Evolutionary conservation across 2,113 vertebrate genomes (phyloP).

Genomic region (pig (Sus scrofa)): T2T-Sscrofa CM000817.6:87428501-87429000

Average conservation of each 20-base stretch:
- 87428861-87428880: background rate
- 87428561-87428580: background rate
- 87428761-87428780: background rate
- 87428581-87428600: background rate
- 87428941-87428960: background rate
- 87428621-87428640: background rate
- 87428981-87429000: background rate
- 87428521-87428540: background rate
- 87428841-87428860: slow-evolving; percentile 16
- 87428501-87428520: background rate
- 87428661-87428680: background rate
- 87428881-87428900: slow-evolving; percentile 2
- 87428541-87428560: background rate
- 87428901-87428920: background rate
- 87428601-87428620: background rate
- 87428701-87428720: background rate
- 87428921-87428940: background rate
- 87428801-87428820: background rate
- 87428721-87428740: background rate
- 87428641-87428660: background rate
- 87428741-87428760: background rate
- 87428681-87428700: background rate
- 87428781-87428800: background rate
- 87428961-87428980: background rate
- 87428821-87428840: background rate